These are phyloP conservation scores for Lepidurus couesii DNA, from an alignment of 1,140 invertebrate genomes.

Conservation along the genomic window DNA sequence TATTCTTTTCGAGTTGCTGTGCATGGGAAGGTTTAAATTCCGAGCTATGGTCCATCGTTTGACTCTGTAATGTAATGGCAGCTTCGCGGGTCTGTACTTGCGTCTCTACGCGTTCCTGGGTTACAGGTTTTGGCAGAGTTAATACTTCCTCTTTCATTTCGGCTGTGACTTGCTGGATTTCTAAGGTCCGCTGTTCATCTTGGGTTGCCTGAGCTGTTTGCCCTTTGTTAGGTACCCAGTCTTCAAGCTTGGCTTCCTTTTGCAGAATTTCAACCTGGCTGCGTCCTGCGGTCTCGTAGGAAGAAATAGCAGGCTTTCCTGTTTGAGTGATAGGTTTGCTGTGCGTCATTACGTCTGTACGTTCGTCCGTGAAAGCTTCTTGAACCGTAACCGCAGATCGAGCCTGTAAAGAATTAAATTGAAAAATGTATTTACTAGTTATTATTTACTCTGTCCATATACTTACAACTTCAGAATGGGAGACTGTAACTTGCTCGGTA, in stretches of 20 bases:
- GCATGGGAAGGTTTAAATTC: not conserved
- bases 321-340: not conserved
- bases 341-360: not conserved
- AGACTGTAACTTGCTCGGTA: not conserved
- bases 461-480: slow-evolving; percentile 20
- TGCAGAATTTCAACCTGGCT: slow-evolving; percentile 33
- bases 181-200: slow-evolving; percentile 21
- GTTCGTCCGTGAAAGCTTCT: not conserved
- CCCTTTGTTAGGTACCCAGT: slow-evolving; percentile 34
- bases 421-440: not conserved
- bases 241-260: slow-evolving; percentile 34
- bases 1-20: not conserved
- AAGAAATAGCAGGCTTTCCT: not conserved
- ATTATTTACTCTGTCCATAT: not conserved
- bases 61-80: not conserved
- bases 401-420: not conserved
- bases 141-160: slow-evolving; percentile 23
- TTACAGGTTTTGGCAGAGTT: not conserved
- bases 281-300: slow-evolving; percentile 17
- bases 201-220: not conserved
- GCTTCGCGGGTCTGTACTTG: slow-evolving; percentile 23
- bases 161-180: slow-evolving; percentile 24
- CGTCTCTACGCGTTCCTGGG: not conserved
- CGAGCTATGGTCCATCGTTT: slow-evolving; percentile 28
- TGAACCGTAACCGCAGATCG: not conserved